phyloP scores from a whole-genome alignment of 37 sponge, comb jelly and placozoan species.

The Eunapius fragilis region DNA sequence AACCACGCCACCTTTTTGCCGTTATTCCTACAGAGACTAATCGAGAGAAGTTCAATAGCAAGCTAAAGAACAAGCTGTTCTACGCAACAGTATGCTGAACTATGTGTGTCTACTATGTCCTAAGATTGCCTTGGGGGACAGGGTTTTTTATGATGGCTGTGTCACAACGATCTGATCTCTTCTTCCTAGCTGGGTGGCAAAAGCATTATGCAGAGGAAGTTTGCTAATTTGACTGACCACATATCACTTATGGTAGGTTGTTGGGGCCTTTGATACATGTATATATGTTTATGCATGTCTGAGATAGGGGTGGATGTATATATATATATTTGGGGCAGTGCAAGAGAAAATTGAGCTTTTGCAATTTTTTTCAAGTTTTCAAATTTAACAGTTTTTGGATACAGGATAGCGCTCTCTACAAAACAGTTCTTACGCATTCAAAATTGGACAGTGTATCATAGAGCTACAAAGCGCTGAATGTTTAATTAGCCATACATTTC shows the following conservation, averaged over 20 bases:
- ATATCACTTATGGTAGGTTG: slow-evolving; percentile 32
- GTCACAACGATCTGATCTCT: background rate
- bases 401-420: too few species aligned
- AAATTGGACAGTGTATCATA: too few species aligned
- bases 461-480: too few species aligned
- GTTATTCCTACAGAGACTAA: slow-evolving; percentile 83
- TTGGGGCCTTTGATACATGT: background rate
- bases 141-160: background rate
- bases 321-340: too few species aligned
- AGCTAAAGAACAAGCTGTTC: slow-evolving; percentile 86
- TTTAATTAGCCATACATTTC: too few species aligned
- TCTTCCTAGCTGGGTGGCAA: slow-evolving; percentile 40
- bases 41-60: slow-evolving; percentile 75
- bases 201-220: slow-evolving; percentile 45
- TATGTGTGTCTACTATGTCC: background rate
- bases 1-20: too few species aligned
- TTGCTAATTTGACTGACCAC: slow-evolving; percentile 32
- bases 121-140: background rate
- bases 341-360: too few species aligned
- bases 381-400: too few species aligned
- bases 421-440: too few species aligned
- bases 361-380: too few species aligned
- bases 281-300: background rate
- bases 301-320: background rate
- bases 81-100: slow-evolving; percentile 57